Evolutionary conservation across 2,113 vertebrate genomes (phyloP).

Genomic region (Rhineura floridana): DNA sequence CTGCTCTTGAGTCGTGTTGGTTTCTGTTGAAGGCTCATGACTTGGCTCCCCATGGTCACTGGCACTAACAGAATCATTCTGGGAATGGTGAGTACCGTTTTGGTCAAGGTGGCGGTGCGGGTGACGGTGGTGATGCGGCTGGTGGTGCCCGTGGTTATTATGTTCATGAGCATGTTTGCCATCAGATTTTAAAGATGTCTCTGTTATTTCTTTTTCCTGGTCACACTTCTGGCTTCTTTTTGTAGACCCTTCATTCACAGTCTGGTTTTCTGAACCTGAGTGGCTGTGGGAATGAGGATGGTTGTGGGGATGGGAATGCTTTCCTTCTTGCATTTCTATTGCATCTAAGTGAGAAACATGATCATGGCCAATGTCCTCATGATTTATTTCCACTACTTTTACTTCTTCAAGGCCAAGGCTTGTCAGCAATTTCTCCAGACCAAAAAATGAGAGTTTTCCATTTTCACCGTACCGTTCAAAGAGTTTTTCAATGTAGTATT

Average conservation of each 20-base stretch:
- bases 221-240: slow-evolving; percentile 72
- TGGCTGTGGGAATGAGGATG: slow-evolving; percentile 69
- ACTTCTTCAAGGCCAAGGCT: slow-evolving; percentile 93
- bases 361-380: slow-evolving; percentile 92
- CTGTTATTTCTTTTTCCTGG: slow-evolving; percentile 59
- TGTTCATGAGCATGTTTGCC: slow-evolving; percentile 63
- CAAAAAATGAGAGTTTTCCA: slow-evolving; percentile 88
- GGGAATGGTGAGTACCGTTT: slow-evolving; percentile 67
- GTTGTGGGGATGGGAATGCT: slow-evolving; percentile 80
- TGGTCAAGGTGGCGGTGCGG: slow-evolving; percentile 66
- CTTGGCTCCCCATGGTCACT: slow-evolving; percentile 67
- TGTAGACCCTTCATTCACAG: slow-evolving; percentile 43
- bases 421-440: slow-evolving; percentile 89
- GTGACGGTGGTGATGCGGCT: slow-evolving; percentile 62
- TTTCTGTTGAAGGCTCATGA: slow-evolving; percentile 70
- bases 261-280: slow-evolving; percentile 72
- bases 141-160: slow-evolving; percentile 52
- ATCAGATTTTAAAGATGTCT: slow-evolving; percentile 54
- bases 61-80: slow-evolving; percentile 62
- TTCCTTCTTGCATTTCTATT: slow-evolving; percentile 87
- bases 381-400: slow-evolving; percentile 86
- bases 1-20: slow-evolving; percentile 78
- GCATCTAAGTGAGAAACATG: slow-evolving; percentile 92
- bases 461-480: slow-evolving; percentile 90
- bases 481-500: slow-evolving; percentile 92